Evolutionary conservation across 2,113 vertebrate genomes (phyloP).

Genomic region (Bagarius yarrelli): DNA sequence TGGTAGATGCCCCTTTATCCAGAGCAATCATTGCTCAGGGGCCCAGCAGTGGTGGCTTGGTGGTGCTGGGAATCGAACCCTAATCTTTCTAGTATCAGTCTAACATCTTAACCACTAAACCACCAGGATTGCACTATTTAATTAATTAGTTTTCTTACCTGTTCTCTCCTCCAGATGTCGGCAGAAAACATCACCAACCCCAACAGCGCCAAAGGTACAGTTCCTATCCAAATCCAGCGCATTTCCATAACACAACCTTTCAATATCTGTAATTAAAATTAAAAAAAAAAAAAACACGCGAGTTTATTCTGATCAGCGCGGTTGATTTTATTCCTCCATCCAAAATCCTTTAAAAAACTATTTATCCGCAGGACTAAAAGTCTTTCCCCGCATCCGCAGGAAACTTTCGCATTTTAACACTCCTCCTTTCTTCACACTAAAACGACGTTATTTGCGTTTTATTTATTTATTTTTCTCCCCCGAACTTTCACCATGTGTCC

Average conservation of each 20-base stretch:
- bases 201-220: conserved; percentile 39
- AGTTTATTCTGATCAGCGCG: background rate
- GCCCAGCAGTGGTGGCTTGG: no score
- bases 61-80: no score
- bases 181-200: conserved; percentile 39
- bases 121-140: no score
- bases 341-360: conserved; percentile 1
- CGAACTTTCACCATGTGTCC: conserved; percentile 14
- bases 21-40: no score
- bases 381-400: background rate
- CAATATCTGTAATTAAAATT: background rate
- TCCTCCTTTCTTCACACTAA: background rate
- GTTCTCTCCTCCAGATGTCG: conserved; percentile 28
- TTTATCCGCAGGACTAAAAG: background rate
- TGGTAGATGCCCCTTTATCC: no score
- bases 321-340: conserved; percentile 11
- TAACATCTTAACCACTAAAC: no score
- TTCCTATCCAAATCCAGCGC: conserved; percentile 31
- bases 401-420: background rate
- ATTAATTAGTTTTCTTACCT: conserved; percentile 37
- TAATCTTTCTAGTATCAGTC: no score
- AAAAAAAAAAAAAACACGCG: background rate
- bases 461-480: background rate
- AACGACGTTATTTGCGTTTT: background rate
- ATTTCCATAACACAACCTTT: conserved; percentile 14